Base-by-base conservation (phyloP, 1,140 invertebrate species). In the Macrobrachium rosenbergii region DNA sequence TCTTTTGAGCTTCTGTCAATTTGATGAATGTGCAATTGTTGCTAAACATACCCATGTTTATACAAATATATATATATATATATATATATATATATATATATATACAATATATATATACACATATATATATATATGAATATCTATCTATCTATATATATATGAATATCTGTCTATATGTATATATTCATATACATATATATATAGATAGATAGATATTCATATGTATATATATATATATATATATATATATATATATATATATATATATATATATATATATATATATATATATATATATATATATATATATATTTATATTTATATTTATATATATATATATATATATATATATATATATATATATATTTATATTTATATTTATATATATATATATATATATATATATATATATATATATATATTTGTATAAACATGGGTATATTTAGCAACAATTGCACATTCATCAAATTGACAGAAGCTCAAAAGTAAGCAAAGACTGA, bases 361-460 rank as follows among this genome's bases (percentile, higher is more conserved):
- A 67, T 67, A 67, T 67, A 67, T 14, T 5, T 67, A 67, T 67
- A 67, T 67, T 6, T 67, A 67, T 67, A n/a, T 67, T 6, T 23
- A 67, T 67, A 67, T 67, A 67, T 67, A 67, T 67, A 67, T 67
- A 67, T 67, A 67, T 67, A 67, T 67, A 67, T 5, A 14, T 67
- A 67, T 67, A 67, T 67, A 67, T 67, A 67, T 67, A 67, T 67
- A 67, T 67, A 67, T 67, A 67, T 67, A 67, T 67, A 67, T 67
- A 67, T 67, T 5, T 67, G 8, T 67, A 67, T 67, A 67, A n/a
- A n/a, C n/a, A n/a, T n/a, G n/a, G n/a, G n/a, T n/a, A n/a, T n/a
- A n/a, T 63, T 63, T 16, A 63, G 62, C n/a, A 63, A 63, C 16
- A 63, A 2, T 63, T 63, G n/a, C n/a, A 63, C 62, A 16, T n/a